Percentiles rank a stretch among this genome's conserved stretches.
phyloP scores from a whole-genome alignment of 2,113 vertebrate genomes.

The Solea senegalensis region DNA sequence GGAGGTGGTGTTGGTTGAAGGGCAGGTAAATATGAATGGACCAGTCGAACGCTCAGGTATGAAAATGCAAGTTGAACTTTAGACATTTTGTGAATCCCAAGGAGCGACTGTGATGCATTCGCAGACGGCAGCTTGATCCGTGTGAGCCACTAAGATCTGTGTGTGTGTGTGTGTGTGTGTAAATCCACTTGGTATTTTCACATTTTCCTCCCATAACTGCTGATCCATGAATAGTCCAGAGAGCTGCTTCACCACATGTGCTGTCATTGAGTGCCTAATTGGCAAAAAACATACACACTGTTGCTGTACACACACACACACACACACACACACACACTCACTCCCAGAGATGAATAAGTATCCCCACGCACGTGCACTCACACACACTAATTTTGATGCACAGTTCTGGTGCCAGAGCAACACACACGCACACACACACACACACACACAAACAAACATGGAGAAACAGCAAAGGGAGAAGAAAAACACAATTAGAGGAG shows the following conservation, averaged over 20 bases:
- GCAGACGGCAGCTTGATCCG: not conserved
- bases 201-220: slow-evolving; percentile 74
- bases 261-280: slow-evolving; percentile 81
- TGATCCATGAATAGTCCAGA: slow-evolving; percentile 77
- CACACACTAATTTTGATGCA: slow-evolving; percentile 27
- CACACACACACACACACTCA: slow-evolving; percentile 6
- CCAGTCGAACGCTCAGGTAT: too few species aligned
- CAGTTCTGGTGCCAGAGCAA: slow-evolving; percentile 19
- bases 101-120: too few species aligned
- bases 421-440: slow-evolving; percentile 16
- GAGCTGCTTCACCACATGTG: slow-evolving; percentile 77
- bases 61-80: too few species aligned
- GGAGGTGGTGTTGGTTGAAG: too few species aligned
- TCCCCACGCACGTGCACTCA: slow-evolving; percentile 3
- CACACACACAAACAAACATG: slow-evolving; percentile 8
- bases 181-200: slow-evolving; percentile 67
- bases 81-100: too few species aligned
- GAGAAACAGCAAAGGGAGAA: slow-evolving; percentile 48
- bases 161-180: not conserved
- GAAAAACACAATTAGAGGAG: slow-evolving; percentile 75
- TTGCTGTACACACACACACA: slow-evolving; percentile 56
- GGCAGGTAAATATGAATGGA: too few species aligned
- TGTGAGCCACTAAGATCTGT: slow-evolving; percentile 8
- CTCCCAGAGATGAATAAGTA: slow-evolving; percentile 70
- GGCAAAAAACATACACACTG: slow-evolving; percentile 72